Percentiles rank a stretch among this genome's conserved stretches.
phyloP scores from a whole-genome alignment of 2,113 vertebrate species.

The Pontoporia blainvillei region DNA sequence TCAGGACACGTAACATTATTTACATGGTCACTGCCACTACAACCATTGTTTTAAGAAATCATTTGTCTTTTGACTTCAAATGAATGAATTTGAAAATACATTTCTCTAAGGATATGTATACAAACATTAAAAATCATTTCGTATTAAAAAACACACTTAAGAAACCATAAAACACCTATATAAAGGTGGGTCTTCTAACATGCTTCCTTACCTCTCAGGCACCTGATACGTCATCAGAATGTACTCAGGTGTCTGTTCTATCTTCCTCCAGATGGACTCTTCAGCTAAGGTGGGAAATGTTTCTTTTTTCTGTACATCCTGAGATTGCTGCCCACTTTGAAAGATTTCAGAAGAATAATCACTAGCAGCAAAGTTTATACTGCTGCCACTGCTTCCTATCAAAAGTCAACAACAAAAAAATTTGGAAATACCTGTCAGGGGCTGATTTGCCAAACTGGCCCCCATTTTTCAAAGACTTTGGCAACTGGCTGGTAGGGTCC shows the following conservation, averaged over 20 bases:
- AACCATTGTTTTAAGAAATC: not conserved
- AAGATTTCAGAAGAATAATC: constrained; percentile 81
- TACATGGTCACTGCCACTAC: fast-evolving
- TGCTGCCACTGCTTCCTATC: constrained; percentile 84
- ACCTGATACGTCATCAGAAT: constrained; percentile 91
- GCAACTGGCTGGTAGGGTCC: not conserved
- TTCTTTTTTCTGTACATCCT: constrained; percentile 47
- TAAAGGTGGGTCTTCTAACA: not conserved
- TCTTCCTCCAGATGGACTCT: constrained; percentile 86
- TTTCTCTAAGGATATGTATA: not conserved
- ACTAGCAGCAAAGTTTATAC: constrained; percentile 85
- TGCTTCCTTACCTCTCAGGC: constrained; percentile 83
- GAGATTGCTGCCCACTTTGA: constrained; percentile 75
- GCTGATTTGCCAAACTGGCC: no score
- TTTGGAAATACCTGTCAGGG: not conserved
- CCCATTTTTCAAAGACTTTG: not conserved
- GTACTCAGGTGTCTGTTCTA: constrained; percentile 81
- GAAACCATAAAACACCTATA: not conserved
- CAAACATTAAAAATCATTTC: not conserved
- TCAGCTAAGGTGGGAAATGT: constrained; percentile 72
- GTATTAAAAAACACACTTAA: not conserved
- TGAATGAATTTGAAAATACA: not conserved
- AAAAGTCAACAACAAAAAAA: constrained; percentile 23
- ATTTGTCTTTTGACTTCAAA: not conserved
- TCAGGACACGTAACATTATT: fast-evolving